Percentiles rank a stretch among this genome's conserved stretches.
Conservation (phyloP, 2,888 invertebrate genomes). For the Erebia aethiops region DNA sequence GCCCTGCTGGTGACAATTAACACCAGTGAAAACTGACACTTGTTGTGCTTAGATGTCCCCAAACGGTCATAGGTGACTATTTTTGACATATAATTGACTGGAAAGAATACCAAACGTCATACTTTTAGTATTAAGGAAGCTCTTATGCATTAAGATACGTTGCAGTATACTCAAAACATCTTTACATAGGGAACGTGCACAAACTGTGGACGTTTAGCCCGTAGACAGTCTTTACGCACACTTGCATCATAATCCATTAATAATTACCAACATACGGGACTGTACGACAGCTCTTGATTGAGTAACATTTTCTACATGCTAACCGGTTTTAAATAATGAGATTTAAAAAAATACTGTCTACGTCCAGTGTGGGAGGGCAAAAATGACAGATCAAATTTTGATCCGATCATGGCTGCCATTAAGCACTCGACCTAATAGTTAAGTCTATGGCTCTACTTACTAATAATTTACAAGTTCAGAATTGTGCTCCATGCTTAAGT, state of each 20-base stretch:
- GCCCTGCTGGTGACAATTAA: too few relatives aligned
- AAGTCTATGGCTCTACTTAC: neutral
- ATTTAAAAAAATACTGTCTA: constrained; percentile 6
- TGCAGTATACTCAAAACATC: neutral
- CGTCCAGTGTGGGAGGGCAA: constrained; percentile 3
- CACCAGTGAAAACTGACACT: too few relatives aligned
- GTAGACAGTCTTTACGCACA: constrained; percentile 7
- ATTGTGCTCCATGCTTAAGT: constrained; percentile 28
- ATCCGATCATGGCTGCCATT: neutral
- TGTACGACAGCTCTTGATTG: neutral
- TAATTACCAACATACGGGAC: neutral
- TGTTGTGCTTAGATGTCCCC: too few relatives aligned
- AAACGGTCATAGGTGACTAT: neutral
- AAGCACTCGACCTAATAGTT: constrained; percentile 9
- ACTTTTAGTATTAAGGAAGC: neutral
- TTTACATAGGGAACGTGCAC: constrained; percentile 6
- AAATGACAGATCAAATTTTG: constrained; percentile 5
- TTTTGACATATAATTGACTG: neutral
- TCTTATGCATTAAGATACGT: neutral
- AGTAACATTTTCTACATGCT: neutral
- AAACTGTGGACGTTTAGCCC: neutral
- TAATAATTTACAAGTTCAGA: constrained; percentile 7
- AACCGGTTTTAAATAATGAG: neutral
- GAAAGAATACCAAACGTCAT: neutral
- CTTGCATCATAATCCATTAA: neutral